Conservation (phyloP, 2,888 invertebrate genomes). For the Mythimna pallens region DNA sequence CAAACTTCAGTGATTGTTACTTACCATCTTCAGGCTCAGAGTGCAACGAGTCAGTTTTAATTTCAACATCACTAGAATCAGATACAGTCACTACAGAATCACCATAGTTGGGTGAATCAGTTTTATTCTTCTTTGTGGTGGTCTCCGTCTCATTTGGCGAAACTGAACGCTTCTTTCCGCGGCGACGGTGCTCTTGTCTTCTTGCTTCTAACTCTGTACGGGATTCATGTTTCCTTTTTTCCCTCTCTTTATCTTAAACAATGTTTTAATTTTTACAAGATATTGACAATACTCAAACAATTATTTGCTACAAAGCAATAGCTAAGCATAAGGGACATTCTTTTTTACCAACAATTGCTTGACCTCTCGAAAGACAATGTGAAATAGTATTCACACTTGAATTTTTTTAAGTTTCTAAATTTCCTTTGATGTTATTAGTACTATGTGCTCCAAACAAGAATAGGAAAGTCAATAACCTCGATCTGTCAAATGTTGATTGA, state of each 20-base stretch:
- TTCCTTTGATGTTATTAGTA: too few species aligned
- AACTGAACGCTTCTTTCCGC: conserved; percentile 84
- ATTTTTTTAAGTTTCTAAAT: too few species aligned
- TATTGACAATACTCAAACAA: not conserved
- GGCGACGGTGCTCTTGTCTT: conserved; percentile 91
- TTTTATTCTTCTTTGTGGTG: conserved; percentile 82
- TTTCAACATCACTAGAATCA: conserved; percentile 88
- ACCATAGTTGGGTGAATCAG: conserved; percentile 81
- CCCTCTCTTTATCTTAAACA: conserved; percentile 93
- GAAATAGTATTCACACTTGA: too few species aligned
- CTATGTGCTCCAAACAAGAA: too few species aligned
- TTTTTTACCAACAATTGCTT: too few species aligned
- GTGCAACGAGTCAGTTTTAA: conserved; percentile 83
- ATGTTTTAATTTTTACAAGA: conserved; percentile 34
- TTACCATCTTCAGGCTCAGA: conserved; percentile 87
- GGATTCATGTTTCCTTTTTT: conserved; percentile 94
- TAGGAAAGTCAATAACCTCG: too few species aligned
- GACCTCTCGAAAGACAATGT: too few species aligned
- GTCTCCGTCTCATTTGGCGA: conserved; percentile 80
- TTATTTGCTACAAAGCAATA: conserved; percentile 1
- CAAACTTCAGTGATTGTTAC: conserved; percentile 1
- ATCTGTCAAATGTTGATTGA: too few species aligned
- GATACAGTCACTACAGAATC: conserved; percentile 88
- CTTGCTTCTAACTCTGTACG: conserved; percentile 94
- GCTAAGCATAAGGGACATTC: not conserved